phyloP scores from a whole-genome alignment of 2,113 vertebrate species.

The Corvus hawaiiensis region DNA sequence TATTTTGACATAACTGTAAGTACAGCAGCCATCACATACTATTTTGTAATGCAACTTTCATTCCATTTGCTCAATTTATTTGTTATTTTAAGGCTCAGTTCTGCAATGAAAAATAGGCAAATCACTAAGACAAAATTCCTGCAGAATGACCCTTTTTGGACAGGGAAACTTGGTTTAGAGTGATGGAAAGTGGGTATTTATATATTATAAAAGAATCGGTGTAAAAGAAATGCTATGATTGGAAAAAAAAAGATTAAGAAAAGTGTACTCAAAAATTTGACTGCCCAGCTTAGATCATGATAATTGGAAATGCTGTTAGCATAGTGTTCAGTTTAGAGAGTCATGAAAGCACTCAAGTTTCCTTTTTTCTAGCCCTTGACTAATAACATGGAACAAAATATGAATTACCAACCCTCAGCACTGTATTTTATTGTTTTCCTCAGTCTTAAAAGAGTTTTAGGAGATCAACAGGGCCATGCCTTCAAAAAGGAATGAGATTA shows the following conservation, averaged over 20 bases:
- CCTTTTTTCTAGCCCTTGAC: background rate
- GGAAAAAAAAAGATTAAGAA: background rate
- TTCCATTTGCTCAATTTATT: background rate
- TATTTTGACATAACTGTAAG: background rate
- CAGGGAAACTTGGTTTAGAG: background rate
- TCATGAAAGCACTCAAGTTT: background rate
- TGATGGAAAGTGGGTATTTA: background rate
- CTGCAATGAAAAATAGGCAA: background rate
- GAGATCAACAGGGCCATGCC: background rate
- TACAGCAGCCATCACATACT: background rate
- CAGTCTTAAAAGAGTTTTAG: background rate
- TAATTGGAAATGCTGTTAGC: background rate
- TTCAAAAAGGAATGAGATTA: background rate
- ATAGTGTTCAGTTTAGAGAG: background rate
- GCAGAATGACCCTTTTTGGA: background rate
- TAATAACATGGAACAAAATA: background rate
- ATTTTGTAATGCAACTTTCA: background rate
- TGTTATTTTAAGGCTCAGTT: background rate
- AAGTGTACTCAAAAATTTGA: background rate
- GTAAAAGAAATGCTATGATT: background rate
- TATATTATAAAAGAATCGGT: background rate
- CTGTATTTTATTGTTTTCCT: background rate
- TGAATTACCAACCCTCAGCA: background rate
- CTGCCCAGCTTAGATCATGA: background rate
- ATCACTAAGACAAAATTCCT: background rate